Conservation (phyloP, 2,888 invertebrate genomes). For the Ormia ochracea region DNA sequence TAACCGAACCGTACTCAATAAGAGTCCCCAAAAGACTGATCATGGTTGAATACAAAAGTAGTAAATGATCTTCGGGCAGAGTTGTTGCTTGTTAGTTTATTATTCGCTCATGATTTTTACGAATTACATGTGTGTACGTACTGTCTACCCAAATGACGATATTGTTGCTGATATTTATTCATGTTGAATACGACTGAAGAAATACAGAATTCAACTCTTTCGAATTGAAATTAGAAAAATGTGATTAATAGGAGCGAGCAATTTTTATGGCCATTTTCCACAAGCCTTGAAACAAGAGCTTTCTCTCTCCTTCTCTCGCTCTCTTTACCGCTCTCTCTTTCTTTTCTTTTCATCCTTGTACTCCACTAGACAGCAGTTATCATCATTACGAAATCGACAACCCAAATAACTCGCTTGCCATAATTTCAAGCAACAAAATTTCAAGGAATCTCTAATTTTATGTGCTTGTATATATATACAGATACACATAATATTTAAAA, state of each 20-base stretch:
- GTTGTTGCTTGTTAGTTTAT: conserved; percentile 2
- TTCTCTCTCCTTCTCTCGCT: background rate
- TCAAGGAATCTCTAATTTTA: too few species aligned
- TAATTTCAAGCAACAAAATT: too few species aligned
- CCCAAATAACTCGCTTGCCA: too few species aligned
- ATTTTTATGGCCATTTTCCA: background rate
- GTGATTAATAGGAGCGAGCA: too few species aligned
- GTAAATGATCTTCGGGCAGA: conserved; percentile 28
- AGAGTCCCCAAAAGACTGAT: conserved; percentile 61
- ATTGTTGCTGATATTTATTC: conserved; percentile 16
- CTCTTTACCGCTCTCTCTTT: background rate
- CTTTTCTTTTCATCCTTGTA: too few species aligned
- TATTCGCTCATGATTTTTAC: conserved; percentile 19
- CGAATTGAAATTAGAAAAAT: background rate
- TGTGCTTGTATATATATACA: too few species aligned
- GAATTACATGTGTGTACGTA: conserved; percentile 5
- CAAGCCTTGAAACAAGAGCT: background rate
- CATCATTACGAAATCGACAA: too few species aligned
- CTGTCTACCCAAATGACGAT: background rate
- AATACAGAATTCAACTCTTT: conserved; percentile 15
- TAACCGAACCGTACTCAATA: conserved; percentile 58
- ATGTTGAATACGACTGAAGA: conserved; percentile 1
- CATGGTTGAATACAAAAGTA: conserved; percentile 44
- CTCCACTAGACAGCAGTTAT: too few species aligned
- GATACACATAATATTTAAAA: too few species aligned